A percentile compares a stretch with the other conserved stretches of the same genome.
Evolutionary conservation across 2,888 invertebrate species (phyloP).

Genomic region (Leucoptera coffeella): DNA sequence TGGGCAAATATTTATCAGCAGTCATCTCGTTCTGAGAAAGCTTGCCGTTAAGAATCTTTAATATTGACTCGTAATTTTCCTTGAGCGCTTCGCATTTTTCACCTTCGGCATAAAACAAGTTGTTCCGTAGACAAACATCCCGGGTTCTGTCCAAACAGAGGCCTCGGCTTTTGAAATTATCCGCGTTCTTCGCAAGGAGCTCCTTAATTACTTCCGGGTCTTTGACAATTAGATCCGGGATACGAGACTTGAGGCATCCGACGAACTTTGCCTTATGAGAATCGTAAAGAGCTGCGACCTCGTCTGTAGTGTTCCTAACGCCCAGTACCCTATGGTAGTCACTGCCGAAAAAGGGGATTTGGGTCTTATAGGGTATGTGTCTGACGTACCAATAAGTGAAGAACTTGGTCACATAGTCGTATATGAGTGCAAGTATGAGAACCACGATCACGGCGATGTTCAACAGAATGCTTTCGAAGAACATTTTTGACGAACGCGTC

Average conservation of each 20-base stretch:
- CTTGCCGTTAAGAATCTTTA: conserved; percentile 20
- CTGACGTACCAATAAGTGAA: conserved; percentile 46
- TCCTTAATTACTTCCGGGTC: conserved; percentile 34
- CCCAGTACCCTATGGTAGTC: conserved; percentile 33
- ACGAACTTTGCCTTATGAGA: conserved; percentile 30
- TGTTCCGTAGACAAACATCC: conserved; percentile 50
- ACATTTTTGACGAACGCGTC: too few species aligned
- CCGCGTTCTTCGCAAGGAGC: conserved; percentile 39
- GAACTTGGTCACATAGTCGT: conserved; percentile 40
- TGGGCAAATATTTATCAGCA: conserved; percentile 41
- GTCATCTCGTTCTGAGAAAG: conserved; percentile 16
- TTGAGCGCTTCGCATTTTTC: conserved; percentile 41
- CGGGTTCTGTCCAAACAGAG: conserved; percentile 42
- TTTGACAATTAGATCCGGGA: conserved; percentile 38
- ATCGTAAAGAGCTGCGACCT: conserved; percentile 23
- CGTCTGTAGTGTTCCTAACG: conserved; percentile 24
- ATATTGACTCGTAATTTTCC: conserved; percentile 24
- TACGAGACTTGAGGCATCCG: conserved; percentile 32
- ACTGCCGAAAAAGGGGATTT: conserved; percentile 31
- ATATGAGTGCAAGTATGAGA: conserved; percentile 24
- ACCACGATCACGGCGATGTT: conserved; percentile 21
- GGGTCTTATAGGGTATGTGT: conserved; percentile 28
- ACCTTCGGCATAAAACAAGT: conserved; percentile 43
- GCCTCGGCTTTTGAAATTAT: conserved; percentile 42
- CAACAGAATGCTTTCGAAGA: conserved; percentile 39